These are phyloP conservation scores for Ectemnius continuus DNA, from an alignment of 2,888 invertebrate genomes.

Conservation along the genomic window DNA sequence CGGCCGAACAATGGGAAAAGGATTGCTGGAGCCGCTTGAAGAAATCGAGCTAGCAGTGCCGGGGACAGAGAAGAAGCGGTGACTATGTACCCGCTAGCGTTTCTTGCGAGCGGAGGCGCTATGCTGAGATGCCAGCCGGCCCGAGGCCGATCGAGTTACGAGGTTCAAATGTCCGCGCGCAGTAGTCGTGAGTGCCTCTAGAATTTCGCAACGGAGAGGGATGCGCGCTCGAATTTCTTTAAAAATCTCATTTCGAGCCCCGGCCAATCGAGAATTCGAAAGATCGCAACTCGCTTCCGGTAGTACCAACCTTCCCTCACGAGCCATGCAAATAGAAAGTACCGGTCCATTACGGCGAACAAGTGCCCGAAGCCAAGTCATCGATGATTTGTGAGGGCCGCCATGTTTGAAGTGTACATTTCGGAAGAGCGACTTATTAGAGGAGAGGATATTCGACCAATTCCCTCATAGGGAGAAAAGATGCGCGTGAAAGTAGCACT, in stretches of 20 bases:
- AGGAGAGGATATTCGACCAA: neutral
- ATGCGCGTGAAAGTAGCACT: neutral
- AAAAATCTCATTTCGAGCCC: constrained; percentile 49
- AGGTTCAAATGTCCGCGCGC: constrained; percentile 58
- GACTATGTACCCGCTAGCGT: constrained; percentile 22
- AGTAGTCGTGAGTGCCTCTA: constrained; percentile 58
- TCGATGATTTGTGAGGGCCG: neutral
- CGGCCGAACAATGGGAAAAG: constrained; percentile 30
- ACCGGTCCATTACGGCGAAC: neutral
- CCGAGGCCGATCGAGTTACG: constrained; percentile 60
- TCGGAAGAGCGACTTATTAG: neutral
- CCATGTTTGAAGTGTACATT: neutral
- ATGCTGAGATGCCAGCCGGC: constrained; percentile 38
- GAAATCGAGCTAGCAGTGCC: constrained; percentile 28
- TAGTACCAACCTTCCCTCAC: neutral
- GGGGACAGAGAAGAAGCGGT: constrained; percentile 35
- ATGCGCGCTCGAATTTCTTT: constrained; percentile 53
- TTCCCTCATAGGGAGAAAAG: neutral
- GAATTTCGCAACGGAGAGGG: constrained; percentile 43
- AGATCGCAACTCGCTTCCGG: constrained; percentile 22
- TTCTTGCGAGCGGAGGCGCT: constrained; percentile 43
- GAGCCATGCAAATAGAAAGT: neutral
- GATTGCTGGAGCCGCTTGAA: constrained; percentile 18
- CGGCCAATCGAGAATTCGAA: constrained; percentile 28
- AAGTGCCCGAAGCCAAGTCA: neutral